Base-by-base conservation (phyloP, 2,888 invertebrate genomes). In the Lasioglossum malachurum region DNA sequence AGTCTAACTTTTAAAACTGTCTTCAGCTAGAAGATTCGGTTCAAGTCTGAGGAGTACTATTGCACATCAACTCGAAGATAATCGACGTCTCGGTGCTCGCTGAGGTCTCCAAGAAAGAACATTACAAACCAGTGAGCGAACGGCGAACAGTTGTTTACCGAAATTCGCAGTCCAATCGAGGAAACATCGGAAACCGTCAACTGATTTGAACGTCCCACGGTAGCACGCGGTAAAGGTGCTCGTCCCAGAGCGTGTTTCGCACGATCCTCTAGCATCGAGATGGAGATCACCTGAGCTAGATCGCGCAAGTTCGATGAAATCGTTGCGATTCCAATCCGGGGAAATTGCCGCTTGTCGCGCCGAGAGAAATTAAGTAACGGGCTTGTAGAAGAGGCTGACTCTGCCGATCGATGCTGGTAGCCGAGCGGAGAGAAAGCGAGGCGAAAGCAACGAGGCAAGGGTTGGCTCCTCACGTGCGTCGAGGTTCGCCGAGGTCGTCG, bases 321-420 rank as follows among this genome's bases (percentile, higher is more conserved):
- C 67, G 16, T 67, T 67, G 77, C 57, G 67, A 84, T 86, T 78
- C 69, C 69, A 46, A 83, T 74, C 77, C 44, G 38, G 10, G 31
- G 64, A 46, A 79, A 81, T 88, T 75, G 80, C 75, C 79, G 74
- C 72, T 73, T 77, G 83, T 78, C 87, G 80, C 77, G 44, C 83
- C 69, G 23, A 23, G 69, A 87, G 88, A 91, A 93, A 93, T 92
- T 92, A 91, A 92, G 92, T 92, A 90, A 91, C 89, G 89, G 87
- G 83, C 86, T 87, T 87, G 90, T 10, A 53, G 88, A 86, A 19
- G 87, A 83, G 31, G 35, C 35, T 31, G 31, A 16, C 67, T 67
- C 87, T 84, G 83, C 67, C 91, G 93, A 93, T 93, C 93, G 93
- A 93, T 93, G 90, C 87, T 93, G 93, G 91, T 87, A 91, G 88